Evolutionary conservation across 2,888 invertebrate genomes (phyloP).

Genomic region (Spialia ferax): DNA sequence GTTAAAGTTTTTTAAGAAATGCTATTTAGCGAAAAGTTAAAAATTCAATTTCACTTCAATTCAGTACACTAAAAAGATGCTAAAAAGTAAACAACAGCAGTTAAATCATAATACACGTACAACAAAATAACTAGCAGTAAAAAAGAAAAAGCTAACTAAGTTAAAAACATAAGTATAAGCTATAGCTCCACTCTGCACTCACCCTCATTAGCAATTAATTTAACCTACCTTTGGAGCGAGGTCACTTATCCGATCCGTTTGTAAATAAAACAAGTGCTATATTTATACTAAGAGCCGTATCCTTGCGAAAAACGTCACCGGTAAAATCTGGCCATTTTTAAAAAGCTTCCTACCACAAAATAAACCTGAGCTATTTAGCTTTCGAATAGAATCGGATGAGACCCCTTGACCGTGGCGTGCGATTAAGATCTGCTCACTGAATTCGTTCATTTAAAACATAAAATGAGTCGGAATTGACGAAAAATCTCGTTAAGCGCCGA

Average conservation of each 20-base stretch:
- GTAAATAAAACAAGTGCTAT: slow-evolving; percentile 39
- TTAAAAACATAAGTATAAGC: slow-evolving; percentile 16
- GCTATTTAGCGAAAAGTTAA: too few species aligned
- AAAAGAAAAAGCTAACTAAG: slow-evolving; percentile 24
- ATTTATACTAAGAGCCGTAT: slow-evolving; percentile 39
- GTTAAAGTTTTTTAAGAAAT: too few species aligned
- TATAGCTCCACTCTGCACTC: slow-evolving; percentile 18
- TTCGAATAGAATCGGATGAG: slow-evolving; percentile 73
- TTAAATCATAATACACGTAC: too few species aligned
- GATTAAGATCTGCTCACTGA: slow-evolving; percentile 75
- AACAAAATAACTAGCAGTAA: neutral
- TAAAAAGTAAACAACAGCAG: too few species aligned
- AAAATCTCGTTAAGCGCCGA: slow-evolving; percentile 55
- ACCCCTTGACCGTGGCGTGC: slow-evolving; percentile 68
- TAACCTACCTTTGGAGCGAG: slow-evolving; percentile 30
- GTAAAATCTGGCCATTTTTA: slow-evolving; percentile 60
- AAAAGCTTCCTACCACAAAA: slow-evolving; percentile 69
- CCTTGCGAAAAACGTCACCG: slow-evolving; percentile 47
- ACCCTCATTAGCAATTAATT: slow-evolving; percentile 39
- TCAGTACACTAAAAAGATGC: too few species aligned
- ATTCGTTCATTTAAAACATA: slow-evolving; percentile 74
- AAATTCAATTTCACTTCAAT: too few species aligned
- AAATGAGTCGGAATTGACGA: slow-evolving; percentile 65
- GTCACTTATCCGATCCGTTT: slow-evolving; percentile 36
- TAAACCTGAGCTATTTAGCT: slow-evolving; percentile 75